Base-by-base conservation (phyloP, 2,113 vertebrate species). In the Mustelus asterias region DNA sequence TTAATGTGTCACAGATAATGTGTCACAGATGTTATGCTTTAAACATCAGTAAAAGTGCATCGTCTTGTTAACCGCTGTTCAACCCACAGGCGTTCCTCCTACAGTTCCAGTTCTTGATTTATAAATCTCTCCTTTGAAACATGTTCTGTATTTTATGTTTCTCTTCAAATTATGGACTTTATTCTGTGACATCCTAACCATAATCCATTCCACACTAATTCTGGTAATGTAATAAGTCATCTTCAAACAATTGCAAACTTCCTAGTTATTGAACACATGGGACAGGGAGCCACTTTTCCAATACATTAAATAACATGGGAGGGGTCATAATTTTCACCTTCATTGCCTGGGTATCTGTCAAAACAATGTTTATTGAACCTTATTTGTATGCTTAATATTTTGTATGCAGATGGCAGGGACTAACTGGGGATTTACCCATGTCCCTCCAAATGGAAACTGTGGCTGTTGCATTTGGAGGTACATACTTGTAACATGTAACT, bases 1-100 rank as follows among this genome's bases (percentile, higher is more conserved):
- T 95, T 95, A 95, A 95, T 72, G 41, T 72, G 37, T 72, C 44
- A 69, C 41, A 95, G 94, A 54, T 95, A 95, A 95, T 95, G 24
- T 72, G 24, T 95, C 69, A 70, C 44, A 95, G 94, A 72, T 72
- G 44, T 70, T 72, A 44, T 95, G 37, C 67, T 95, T 95, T 76
- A 70, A 29, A 72, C 94, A 29, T 70, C 24, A 95, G 37, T 48
- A 95, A 54, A 70, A 76, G 41, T 54, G 37, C 44, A 72, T 72
- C 26, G 70, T 95, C 41, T 72, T 29, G 9, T 22, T 54, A 37
- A 41, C n/a, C 70, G 88, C 37, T 70, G 65, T 44, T 67, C 22
- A 94, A 94, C 92, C 92, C 37, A 95, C 41, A 13, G 41, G 69
- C 65, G 29, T 72, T 76, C 44, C 29, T 95, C 72, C 22, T 67